Base-by-base conservation (phyloP, 1,140 invertebrate species). In the Drosophila bifasciata region DNA sequence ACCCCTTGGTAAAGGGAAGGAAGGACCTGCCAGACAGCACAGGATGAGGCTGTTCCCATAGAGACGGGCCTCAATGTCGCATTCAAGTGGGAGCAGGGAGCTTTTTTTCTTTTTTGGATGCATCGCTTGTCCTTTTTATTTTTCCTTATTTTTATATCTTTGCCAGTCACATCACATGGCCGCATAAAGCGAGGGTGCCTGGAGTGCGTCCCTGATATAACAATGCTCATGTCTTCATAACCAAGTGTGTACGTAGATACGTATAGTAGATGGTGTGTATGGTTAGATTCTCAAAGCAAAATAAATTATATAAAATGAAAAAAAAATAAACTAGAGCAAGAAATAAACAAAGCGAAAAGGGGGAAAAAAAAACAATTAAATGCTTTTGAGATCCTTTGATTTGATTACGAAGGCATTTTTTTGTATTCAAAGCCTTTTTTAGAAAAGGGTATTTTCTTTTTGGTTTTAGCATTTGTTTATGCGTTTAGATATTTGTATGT, bases 281-380 rank as follows among this genome's bases (percentile, higher is more conserved):
- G 63, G 61, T 40, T 67, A 41, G 64, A 68, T 67, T 55, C 67
- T 36, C 61, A 55, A 68, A 55, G 64, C 3, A 55, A 68, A 67
- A 39, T 68, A 55, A 68, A 66, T 66, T 19, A 19, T 61, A 58
- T 43, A 23, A 21, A 44, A 32, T 32, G 15, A 39, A 60, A 60
- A 51, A 55, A 25, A 66, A 45, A 53, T 68, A 52, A 32, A 50
- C 1, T n/a, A 32, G n/a, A 21, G 50, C 41, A 16, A 46, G 28
- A 16, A 60, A 19, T 32, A 5, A n/a, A 16, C 62, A 9, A 8
- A 59, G 21, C 23, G 58, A 8, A n/a, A 9, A 16, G 61, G 23
- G n/a, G n/a, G n/a, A n/a, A n/a, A n/a, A n/a, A 28, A 62, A 68
- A 67, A 68, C 61, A 68, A 68, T 68, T 68, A 67, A 68, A 67